Percentiles rank a stretch among this genome's conserved stretches.
phyloP scores from a whole-genome alignment of 2,888 invertebrate species.

The Criorhina ranunculi region DNA sequence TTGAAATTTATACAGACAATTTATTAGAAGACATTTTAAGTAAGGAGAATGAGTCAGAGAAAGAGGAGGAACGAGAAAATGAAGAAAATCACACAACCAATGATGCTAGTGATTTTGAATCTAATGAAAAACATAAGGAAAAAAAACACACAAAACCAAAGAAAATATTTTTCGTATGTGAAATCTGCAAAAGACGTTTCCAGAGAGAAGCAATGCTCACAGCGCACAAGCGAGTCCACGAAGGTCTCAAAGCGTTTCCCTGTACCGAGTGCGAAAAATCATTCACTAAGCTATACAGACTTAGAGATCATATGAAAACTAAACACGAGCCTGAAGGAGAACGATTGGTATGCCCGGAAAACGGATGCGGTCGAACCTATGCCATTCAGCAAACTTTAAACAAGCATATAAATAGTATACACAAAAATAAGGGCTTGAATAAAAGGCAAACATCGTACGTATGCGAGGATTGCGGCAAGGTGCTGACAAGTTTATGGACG shows the following conservation, averaged over 20 bases:
- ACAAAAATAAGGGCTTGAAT: slow-evolving; percentile 78
- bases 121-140: slow-evolving; percentile 78
- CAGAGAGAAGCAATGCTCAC: slow-evolving; percentile 81
- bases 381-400: slow-evolving; percentile 81
- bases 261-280: slow-evolving; percentile 82
- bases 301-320: slow-evolving; percentile 81
- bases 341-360: slow-evolving; percentile 76
- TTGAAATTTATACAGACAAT: too few species aligned
- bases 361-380: slow-evolving; percentile 81
- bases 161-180: slow-evolving; percentile 81
- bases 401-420: slow-evolving; percentile 81
- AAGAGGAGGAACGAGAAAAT: slow-evolving; percentile 52
- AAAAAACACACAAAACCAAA: slow-evolving; percentile 80
- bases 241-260: slow-evolving; percentile 82
- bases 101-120: slow-evolving; percentile 73
- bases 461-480: slow-evolving; percentile 83
- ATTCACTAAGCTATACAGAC: slow-evolving; percentile 81
- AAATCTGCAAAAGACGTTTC: slow-evolving; percentile 82
- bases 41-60: slow-evolving; percentile 41
- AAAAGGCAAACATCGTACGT: slow-evolving; percentile 80
- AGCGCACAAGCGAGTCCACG: slow-evolving; percentile 82
- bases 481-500: slow-evolving; percentile 82
- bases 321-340: slow-evolving; percentile 81
- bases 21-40: not conserved
- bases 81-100: slow-evolving; percentile 74